Evolutionary conservation across 2,888 invertebrate genomes (phyloP).

Genomic region (Stenotaenia linearis): DNA sequence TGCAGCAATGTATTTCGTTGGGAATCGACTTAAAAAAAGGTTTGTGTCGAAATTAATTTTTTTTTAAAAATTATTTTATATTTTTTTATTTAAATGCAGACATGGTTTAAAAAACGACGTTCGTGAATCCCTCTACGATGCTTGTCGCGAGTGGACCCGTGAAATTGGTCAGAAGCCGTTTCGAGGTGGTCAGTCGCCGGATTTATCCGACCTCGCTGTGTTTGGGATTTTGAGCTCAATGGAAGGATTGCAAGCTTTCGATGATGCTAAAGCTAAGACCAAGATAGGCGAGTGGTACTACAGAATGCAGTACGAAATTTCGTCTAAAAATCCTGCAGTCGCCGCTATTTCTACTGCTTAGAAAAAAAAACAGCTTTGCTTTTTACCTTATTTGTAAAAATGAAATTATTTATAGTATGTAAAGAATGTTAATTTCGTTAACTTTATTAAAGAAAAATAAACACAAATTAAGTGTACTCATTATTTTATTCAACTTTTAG

Average conservation of each 20-base stretch:
- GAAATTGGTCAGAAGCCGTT: constrained; percentile 64
- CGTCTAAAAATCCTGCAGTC: constrained; percentile 36
- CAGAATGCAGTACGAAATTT: constrained; percentile 61
- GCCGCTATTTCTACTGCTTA: not conserved
- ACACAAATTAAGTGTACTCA: no score
- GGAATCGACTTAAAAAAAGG: constrained; percentile 79
- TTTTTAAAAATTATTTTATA: no score
- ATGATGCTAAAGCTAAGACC: constrained; percentile 68
- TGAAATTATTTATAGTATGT: not conserved
- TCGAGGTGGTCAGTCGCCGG: constrained; percentile 78
- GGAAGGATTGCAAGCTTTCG: constrained; percentile 85
- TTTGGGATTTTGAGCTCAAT: constrained; percentile 87
- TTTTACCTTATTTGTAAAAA: not conserved
- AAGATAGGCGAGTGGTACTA: constrained; percentile 73
- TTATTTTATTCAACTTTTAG: not conserved
- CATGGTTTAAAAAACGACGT: constrained; percentile 83
- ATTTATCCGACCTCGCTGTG: constrained; percentile 86
- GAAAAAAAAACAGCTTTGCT: no score
- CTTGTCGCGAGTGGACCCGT: constrained; percentile 71
- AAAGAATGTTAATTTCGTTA: not conserved
- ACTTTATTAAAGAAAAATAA: not conserved
- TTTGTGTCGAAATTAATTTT: no score
- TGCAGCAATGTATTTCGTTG: constrained; percentile 85
- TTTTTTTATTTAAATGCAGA: constrained; percentile 53
- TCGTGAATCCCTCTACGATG: constrained; percentile 80